Evolutionary conservation across 2,888 invertebrate species (phyloP).

Genomic region (Eucera pruinosa): DNA sequence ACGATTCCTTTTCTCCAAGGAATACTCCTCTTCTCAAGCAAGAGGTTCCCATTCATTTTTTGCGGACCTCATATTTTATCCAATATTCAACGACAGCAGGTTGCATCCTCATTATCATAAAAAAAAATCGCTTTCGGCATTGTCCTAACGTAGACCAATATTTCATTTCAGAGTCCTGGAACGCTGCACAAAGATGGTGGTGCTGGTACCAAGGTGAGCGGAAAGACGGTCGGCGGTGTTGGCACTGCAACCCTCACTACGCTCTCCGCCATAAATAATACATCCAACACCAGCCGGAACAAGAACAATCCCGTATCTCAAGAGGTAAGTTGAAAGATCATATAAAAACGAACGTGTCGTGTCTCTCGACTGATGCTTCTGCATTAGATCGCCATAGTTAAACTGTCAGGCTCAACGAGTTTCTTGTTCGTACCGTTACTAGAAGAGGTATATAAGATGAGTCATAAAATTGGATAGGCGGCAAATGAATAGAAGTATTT

Average conservation of each 20-base stretch:
- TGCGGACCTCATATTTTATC: slow-evolving; percentile 13
- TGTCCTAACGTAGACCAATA: slow-evolving; percentile 42
- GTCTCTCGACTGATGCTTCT: neutral
- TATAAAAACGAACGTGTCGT: slow-evolving; percentile 3
- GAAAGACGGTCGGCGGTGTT: slow-evolving; percentile 82
- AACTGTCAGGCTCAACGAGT: slow-evolving; percentile 32
- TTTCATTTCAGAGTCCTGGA: slow-evolving; percentile 82
- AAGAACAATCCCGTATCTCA: slow-evolving; percentile 81
- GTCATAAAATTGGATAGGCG: neutral
- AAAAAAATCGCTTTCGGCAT: no score
- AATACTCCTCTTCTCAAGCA: neutral
- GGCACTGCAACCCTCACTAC: slow-evolving; percentile 83
- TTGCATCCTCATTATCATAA: slow-evolving; percentile 37
- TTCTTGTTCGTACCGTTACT: slow-evolving; percentile 30
- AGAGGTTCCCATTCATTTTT: slow-evolving; percentile 7
- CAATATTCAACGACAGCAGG: slow-evolving; percentile 1
- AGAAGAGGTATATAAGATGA: neutral
- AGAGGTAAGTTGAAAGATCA: slow-evolving; percentile 77
- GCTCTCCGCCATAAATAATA: slow-evolving; percentile 82
- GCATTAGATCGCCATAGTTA: slow-evolving; percentile 38
- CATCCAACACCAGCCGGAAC: slow-evolving; percentile 79
- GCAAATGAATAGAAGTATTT: neutral
- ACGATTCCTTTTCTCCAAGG: neutral
- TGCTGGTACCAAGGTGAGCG: slow-evolving; percentile 82
- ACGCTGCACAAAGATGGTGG: slow-evolving; percentile 84